Evolutionary conservation across 2,888 invertebrate species (phyloP).

Genomic region (Meteorus cinctellus): DNA sequence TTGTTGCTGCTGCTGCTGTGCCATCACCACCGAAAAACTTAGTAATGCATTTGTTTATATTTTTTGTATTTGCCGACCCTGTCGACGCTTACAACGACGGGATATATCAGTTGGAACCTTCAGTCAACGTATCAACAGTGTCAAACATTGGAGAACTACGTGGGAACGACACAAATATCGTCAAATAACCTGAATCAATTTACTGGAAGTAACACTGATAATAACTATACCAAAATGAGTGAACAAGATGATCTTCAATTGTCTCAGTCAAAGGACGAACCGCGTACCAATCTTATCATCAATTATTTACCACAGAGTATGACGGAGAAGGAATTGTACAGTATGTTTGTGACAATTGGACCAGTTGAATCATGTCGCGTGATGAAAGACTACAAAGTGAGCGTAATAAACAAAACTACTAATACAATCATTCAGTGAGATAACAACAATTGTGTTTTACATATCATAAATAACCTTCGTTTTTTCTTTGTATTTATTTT

Average conservation of each 20-base stretch:
- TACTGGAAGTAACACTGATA: conserved; percentile 53
- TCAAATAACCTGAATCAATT: conserved; percentile 43
- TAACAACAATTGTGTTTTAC: conserved; percentile 13
- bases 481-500: conserved; percentile 45
- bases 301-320: conserved; percentile 96
- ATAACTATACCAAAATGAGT: conserved; percentile 64
- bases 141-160: conserved; percentile 33
- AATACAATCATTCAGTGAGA: conserved; percentile 2
- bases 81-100: conserved; percentile 64
- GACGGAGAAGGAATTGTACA: conserved; percentile 91
- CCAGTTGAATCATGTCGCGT: conserved; percentile 92
- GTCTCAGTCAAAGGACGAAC: conserved; percentile 61
- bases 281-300: conserved; percentile 90
- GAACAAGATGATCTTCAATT: conserved; percentile 65
- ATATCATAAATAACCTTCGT: not conserved
- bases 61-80: conserved; percentile 73
- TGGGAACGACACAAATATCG: conserved; percentile 19
- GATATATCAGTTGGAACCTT: conserved; percentile 68
- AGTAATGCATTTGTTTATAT: conserved; percentile 73
- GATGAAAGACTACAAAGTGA: conserved; percentile 91
- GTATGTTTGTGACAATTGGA: conserved; percentile 91
- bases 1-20: conserved; percentile 56
- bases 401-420: conserved; percentile 36
- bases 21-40: conserved; percentile 60
- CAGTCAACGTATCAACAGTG: conserved; percentile 48